Conservation (phyloP, 2,888 invertebrate species). For the Bombyx huttoni region DNA sequence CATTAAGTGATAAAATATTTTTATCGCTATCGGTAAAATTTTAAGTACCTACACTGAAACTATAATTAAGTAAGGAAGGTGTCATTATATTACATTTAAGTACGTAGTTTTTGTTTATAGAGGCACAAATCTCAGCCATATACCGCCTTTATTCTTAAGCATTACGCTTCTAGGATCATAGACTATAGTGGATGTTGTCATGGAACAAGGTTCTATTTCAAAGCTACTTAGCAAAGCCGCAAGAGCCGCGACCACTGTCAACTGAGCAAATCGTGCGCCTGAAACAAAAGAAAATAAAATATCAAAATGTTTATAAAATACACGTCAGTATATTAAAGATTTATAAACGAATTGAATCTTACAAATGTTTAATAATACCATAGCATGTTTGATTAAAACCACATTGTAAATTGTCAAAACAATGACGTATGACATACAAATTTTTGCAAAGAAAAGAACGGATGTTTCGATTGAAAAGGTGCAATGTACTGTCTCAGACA, state of each 20-base stretch:
- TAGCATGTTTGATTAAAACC: neutral
- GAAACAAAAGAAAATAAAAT: conserved; percentile 11
- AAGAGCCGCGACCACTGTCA: conserved; percentile 46
- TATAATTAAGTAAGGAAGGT: neutral
- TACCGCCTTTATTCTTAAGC: conserved; percentile 62
- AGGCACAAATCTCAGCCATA: conserved; percentile 41
- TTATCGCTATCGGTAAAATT: neutral
- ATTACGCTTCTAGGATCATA: conserved; percentile 61
- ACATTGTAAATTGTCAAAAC: neutral
- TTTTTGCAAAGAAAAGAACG: neutral
- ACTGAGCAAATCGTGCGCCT: conserved; percentile 60
- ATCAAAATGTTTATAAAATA: neutral
- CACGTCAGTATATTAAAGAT: neutral
- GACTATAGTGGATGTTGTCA: conserved; percentile 42
- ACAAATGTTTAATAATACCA: neutral
- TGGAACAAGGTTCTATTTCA: conserved; percentile 44
- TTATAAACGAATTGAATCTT: neutral
- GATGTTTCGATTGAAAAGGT: too few relatives aligned
- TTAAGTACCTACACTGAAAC: neutral
- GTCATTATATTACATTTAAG: neutral
- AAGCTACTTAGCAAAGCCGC: conserved; percentile 39
- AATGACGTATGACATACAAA: neutral
- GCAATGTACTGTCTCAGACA: too few relatives aligned
- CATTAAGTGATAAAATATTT: neutral
- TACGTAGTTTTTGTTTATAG: neutral